phyloP scores from a whole-genome alignment of 2,113 vertebrate genomes.

The Leptobrachium leishanense region DNA sequence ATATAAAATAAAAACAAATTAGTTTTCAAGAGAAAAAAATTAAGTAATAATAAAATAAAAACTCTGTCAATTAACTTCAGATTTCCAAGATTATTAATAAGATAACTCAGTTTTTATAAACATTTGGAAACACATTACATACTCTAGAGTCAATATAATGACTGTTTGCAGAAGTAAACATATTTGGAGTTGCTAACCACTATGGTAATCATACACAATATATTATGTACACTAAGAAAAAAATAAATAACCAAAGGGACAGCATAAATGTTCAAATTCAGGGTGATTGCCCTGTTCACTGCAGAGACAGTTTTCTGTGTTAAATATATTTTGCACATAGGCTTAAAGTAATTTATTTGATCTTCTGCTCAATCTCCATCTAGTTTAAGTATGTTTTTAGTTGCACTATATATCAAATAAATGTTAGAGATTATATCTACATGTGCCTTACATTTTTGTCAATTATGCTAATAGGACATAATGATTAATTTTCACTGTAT shows the following conservation, averaged over 20 bases:
- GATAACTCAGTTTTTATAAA: too few species aligned
- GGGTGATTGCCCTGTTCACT: not conserved
- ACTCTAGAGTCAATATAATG: too few species aligned
- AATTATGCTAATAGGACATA: conserved; percentile 68
- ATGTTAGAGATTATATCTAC: conserved; percentile 56
- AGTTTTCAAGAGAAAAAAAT: too few species aligned
- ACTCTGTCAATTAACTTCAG: too few species aligned
- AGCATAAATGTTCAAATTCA: not conserved
- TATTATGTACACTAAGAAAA: not conserved
- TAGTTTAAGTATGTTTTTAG: conserved; percentile 21
- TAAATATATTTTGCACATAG: not conserved
- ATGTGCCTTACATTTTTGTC: conserved; percentile 59
- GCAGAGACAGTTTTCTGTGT: not conserved
- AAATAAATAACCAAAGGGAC: not conserved
- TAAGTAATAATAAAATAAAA: too few species aligned
- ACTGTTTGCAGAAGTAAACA: too few species aligned
- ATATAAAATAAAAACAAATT: too few species aligned
- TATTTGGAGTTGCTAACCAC: not conserved
- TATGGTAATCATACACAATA: not conserved
- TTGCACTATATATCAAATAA: conserved; percentile 24
- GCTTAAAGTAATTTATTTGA: conserved; percentile 1
- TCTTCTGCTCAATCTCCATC: conserved; percentile 5
- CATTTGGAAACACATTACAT: too few species aligned
- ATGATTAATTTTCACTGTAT: conserved; percentile 73
- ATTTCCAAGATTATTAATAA: too few species aligned